A percentile compares a stretch with the other conserved stretches of the same genome.
These are phyloP conservation scores for Andrena fulva DNA, from an alignment of 2,888 invertebrate species.

Conservation along the genomic window DNA sequence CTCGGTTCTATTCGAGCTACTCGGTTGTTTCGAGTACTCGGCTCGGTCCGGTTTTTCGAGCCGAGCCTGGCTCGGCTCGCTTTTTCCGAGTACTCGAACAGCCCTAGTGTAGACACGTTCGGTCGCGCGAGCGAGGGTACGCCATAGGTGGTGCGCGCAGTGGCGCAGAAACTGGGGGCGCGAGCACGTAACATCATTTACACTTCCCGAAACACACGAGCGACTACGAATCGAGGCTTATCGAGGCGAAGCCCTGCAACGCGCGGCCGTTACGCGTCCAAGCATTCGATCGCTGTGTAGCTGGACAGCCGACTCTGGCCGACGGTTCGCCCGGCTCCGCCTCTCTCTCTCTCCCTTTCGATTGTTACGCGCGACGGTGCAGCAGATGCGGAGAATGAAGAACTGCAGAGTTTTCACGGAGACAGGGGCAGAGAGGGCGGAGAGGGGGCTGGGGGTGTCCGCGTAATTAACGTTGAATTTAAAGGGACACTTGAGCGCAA, in stretches of 20 bases:
- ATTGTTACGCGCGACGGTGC: slow-evolving; percentile 12
- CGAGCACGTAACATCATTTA: slow-evolving; percentile 54
- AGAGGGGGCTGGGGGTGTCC: slow-evolving; percentile 14
- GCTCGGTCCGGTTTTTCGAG: too few relatives aligned
- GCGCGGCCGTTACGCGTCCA: neutral
- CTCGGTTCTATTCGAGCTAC: too few relatives aligned
- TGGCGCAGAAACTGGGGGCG: slow-evolving; percentile 12
- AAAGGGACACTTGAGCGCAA: slow-evolving; percentile 36
- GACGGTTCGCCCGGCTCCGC: neutral
- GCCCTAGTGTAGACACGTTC: too few relatives aligned
- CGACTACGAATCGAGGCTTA: slow-evolving; percentile 14
- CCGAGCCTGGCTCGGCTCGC: too few relatives aligned
- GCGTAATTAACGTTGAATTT: slow-evolving; percentile 54
- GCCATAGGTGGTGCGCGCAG: slow-evolving; percentile 4
- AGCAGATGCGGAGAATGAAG: slow-evolving; percentile 7
- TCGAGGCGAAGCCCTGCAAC: neutral
- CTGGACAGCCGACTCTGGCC: neutral
- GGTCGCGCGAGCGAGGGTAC: neutral
- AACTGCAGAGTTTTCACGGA: slow-evolving; percentile 17
- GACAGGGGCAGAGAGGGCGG: neutral
- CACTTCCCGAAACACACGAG: slow-evolving; percentile 46
- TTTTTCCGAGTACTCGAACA: too few relatives aligned
- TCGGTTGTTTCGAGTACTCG: too few relatives aligned
- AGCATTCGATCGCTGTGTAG: neutral
- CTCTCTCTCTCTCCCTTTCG: neutral